These are phyloP conservation scores for Apaloderma vittatum DNA, from an alignment of 2,113 vertebrate genomes.

Conservation along the genomic window DNA sequence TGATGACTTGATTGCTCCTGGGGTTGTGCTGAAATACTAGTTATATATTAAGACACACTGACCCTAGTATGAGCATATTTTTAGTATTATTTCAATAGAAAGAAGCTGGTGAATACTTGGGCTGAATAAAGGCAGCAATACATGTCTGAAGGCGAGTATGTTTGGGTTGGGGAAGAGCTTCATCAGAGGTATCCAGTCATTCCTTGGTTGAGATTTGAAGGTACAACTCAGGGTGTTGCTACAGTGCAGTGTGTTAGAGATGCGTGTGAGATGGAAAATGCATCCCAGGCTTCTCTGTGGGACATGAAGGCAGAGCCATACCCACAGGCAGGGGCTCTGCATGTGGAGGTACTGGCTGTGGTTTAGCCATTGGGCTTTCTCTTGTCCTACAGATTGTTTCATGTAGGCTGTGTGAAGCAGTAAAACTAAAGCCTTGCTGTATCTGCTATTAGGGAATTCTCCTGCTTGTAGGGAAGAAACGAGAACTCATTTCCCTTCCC, in stretches of 20 bases:
- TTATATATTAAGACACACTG: constrained; percentile 14
- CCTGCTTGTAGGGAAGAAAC: background rate
- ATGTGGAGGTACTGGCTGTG: rapidly evolving
- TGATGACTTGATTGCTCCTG: constrained; percentile 48
- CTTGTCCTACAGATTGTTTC: background rate
- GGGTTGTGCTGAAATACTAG: constrained; percentile 52
- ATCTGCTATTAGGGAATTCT: background rate
- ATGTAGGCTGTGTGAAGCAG: background rate
- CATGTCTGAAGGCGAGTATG: background rate
- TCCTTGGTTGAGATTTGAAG: background rate
- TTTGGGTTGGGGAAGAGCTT: background rate
- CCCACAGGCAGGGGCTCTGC: background rate
- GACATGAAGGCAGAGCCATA: background rate
- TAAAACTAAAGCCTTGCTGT: background rate
- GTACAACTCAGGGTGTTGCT: background rate
- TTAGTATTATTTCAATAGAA: constrained; percentile 2
- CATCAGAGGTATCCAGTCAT: background rate
- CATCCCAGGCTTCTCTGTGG: background rate
- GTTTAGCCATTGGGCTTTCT: background rate
- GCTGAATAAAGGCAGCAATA: background rate
- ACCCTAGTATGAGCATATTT: background rate
- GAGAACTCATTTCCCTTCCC: background rate
- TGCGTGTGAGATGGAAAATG: background rate
- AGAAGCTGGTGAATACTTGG: constrained; percentile 8
- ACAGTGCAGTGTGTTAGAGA: background rate